Evolutionary conservation across 2,797 vertebrate genomes (phyloP), one percentile per base, ranked within the genome.

Genomic region (Hylomyscus alleni): DNA sequence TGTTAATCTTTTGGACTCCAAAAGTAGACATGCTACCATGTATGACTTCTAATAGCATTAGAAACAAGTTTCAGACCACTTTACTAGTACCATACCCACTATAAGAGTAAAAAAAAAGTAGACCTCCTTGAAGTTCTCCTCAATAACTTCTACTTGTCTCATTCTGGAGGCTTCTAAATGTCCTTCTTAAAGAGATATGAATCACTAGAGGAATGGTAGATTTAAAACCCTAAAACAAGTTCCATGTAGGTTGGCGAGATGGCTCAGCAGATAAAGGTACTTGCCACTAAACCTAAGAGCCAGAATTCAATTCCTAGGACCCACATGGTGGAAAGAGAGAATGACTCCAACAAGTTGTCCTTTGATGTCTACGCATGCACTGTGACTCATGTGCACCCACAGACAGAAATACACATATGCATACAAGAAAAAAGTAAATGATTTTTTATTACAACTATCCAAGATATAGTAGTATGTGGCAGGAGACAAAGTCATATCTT

Each of bases 91-190:
- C 82, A 69, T 29, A 34, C 8, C 34, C 54, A 73, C 40, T 58
- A 50, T 15, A 94, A 58, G 54, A 73, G 44, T 80, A 87, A 94
- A 60, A 60, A 60, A 60, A 14, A 76, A 11, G 50, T 13, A 80
- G 44, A 86, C 50, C 37, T 89, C 24, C 47, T 90, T 52, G 2
- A 93, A 83, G 10, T 91, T 80, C 62, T 81, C 52, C 89, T 87
- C 37, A 83, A 93, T 80, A 82, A 93, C 67, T 52, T 96, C 2
- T 65, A 34, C 67, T 83, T 89, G 47, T 65, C 14, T 96, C 22
- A 52, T 47, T 95, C 88, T 69, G 29, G 56, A 91, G 62, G 54
- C 40, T 78, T 95, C 73, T 58, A 44, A 12, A 9, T 80, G 7
- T 81, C 50, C 50, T 95, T 84, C 20, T 78, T 54, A 83, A 92